Base-by-base conservation (phyloP, 2,888 invertebrate genomes). In the Netelia fuscicornis region DNA sequence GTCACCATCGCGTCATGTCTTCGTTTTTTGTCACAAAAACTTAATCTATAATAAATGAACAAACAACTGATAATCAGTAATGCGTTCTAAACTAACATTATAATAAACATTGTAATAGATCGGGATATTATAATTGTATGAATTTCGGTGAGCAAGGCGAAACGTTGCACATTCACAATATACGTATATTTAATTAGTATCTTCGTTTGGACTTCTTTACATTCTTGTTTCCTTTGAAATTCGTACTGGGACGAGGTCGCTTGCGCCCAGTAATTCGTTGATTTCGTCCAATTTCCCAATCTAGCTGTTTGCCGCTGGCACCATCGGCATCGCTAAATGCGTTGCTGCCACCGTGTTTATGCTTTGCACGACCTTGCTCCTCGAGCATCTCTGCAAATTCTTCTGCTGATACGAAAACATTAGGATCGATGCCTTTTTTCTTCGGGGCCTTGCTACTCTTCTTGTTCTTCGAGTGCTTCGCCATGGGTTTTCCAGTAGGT, bases 351-450 rank as follows among this genome's bases (percentile, higher is more conserved):
- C 96, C 96, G 70, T 95, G 95, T 86, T 94, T 94, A 10, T 91
- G 85, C 86, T 93, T 94, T 2, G 96, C 95, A 67, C 95, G 95
- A 0, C 97, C 97, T 68, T 97, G 97, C 83, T 98, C 97, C 93
- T 98, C 98, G 75, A 99, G 94, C 88, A 98, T 95, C 64, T 97
- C 96, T 0, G 98, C 97, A 94, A 98, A 98, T 94, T 98, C 97
- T 93, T 98, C 98, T 0, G 98, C 98, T 0, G 97, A 97, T 2
- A 97, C 97, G 94, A 98, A 98, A 52, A 97, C 89, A 68, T 93
- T 92, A n/a, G 89, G 90, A 65, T 91, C 90, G 13, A 88, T 85
- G 23, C 75, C 79, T n/a, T 81, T 79, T 25, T 83, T 83, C 58
- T 82, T 70, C 23, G 23, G 68, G 42, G 75, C 87, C 71, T 87